Evolutionary conservation across 2,888 invertebrate species (phyloP), one percentile per base, ranked within the genome.

Genomic region (Eucera pruinosa): DNA sequence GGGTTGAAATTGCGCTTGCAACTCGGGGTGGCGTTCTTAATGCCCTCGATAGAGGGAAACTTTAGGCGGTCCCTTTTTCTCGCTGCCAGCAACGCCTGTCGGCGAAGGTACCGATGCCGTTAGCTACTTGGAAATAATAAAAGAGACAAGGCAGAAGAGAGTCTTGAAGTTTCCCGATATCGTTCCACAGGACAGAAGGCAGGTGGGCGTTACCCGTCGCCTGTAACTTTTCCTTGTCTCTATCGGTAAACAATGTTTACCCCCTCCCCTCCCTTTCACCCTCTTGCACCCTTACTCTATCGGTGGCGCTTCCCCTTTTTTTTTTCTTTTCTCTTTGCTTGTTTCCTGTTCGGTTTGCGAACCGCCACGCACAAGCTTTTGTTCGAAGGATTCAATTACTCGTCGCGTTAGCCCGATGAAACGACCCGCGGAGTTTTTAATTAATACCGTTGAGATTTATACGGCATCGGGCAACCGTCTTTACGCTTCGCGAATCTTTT

Each of bases 101-200:
- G 69, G 48, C 67, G 67, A 41, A 50, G 57, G 45, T 54, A 72
- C 60, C 84, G 60, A 55, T 47, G 70, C 69, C 78, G 68, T 72
- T 74, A 73, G 75, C 73, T 78, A 71, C 80, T 84, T 82, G 72
- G 72, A 84, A 84, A 84, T 84, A 82, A 84, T 84, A 82, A 84
- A 84, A 83, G 76, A 61, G 81, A 79, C 71, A 77, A 65, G 57
- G 61, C n/a, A n/a, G n/a, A 60, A 61, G 50, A 62, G 67, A 61
- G 69, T 52, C 58, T 36, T 33, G 52, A 76, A 84, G 69, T 84
- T 84, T 81, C 77, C 58, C 83, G 83, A 83, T 81, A 83, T 84
- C 81, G 77, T 48, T 45, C 23, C 25, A 1, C 66, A 50, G 57
- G 57, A 68, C 57, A 52, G 61, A 45, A 48, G 57, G 72, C 23